Evolutionary conservation across 2,113 vertebrate species (phyloP), one percentile per base, ranked within the genome.

Genomic region (Ciconia stormi): DNA sequence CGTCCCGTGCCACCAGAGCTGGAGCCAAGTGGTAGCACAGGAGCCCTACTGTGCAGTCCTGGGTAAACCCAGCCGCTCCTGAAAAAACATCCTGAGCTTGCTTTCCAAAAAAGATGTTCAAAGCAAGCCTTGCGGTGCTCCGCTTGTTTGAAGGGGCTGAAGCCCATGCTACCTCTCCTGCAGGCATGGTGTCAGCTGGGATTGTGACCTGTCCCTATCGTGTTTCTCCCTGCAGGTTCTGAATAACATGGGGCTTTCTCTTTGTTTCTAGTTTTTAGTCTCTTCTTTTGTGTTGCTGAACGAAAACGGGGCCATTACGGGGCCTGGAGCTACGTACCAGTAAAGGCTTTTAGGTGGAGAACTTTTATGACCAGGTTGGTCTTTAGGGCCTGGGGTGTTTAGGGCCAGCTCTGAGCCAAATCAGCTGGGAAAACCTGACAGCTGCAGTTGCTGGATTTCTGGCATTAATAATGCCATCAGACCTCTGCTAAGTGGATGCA

Each of bases 391-490:
- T 88, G 82, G 73, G 44, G 74, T 91, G 63, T 95, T 95, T 29
- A 81, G 81, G 74, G 58, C 85, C 71, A 80, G 7, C 73, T 72
- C 84, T 58, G 92, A 90, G 78, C 78, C 71, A 87, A 44, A 88
- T 95, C 82, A 82, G 10, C 67, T 17, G 67, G 95, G 92, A 89
- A 90, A 93, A 86, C 49, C 78, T 80, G 93, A 90, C 90, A 93
- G 93, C 93, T 94, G 92, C 0, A 26, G 79, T 62, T 88, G 50
- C 82, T 93, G 58, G 44, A 71, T 89, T 96, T 95, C 73, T 95
- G 85, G 95, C 74, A 73, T 94, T 95, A 94, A 77, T 93, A 90
- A 91, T 95, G 74, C 92, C 90, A 93, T 91, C 91, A 95, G 74
- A 76, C 40, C 62, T 90, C 78, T 91, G 65, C 65, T 94, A 91